A percentile compares a stretch with the other conserved stretches of the same genome.
Evolutionary conservation across 1,140 invertebrate species (phyloP).

Genomic region (Pseudoatta argentina): DNA sequence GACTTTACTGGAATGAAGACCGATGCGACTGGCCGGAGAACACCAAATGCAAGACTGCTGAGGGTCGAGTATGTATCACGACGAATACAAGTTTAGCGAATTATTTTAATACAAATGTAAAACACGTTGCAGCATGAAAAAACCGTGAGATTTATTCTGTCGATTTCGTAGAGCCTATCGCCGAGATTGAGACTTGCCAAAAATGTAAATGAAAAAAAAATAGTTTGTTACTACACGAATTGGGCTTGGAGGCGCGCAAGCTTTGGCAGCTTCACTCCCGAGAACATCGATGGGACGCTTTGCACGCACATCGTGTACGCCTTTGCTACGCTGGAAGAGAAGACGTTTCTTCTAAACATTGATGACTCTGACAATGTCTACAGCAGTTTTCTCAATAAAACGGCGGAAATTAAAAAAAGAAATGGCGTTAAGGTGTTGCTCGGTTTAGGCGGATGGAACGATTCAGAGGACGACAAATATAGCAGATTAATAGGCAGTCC

Average conservation of each 20-base stretch:
- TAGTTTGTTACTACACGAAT: conserved; percentile 95
- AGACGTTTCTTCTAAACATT: conserved; percentile 90
- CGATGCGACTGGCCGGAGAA: conserved; percentile 94
- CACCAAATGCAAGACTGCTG: conserved; percentile 85
- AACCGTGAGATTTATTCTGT: neutral
- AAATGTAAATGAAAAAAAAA: conserved; percentile 83
- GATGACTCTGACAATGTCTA: conserved; percentile 94
- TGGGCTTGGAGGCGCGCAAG: conserved; percentile 94
- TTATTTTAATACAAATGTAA: neutral
- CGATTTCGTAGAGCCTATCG: conserved; percentile 41
- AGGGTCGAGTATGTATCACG: conserved; percentile 37
- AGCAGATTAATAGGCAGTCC: conserved; percentile 90
- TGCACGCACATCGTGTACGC: conserved; percentile 97
- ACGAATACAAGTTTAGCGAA: neutral
- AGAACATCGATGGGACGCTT: conserved; percentile 92
- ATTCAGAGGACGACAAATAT: conserved; percentile 94
- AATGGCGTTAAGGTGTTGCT: conserved; percentile 90
- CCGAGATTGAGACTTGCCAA: neutral
- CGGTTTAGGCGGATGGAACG: conserved; percentile 95
- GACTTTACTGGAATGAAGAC: conserved; percentile 92
- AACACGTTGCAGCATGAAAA: neutral
- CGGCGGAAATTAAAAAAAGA: conserved; percentile 86
- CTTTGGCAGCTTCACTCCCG: conserved; percentile 93
- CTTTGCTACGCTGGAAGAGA: conserved; percentile 93
- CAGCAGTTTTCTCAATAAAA: conserved; percentile 85